Conservation (phyloP, 2,888 invertebrate genomes). For the Hedya salicella region DNA sequence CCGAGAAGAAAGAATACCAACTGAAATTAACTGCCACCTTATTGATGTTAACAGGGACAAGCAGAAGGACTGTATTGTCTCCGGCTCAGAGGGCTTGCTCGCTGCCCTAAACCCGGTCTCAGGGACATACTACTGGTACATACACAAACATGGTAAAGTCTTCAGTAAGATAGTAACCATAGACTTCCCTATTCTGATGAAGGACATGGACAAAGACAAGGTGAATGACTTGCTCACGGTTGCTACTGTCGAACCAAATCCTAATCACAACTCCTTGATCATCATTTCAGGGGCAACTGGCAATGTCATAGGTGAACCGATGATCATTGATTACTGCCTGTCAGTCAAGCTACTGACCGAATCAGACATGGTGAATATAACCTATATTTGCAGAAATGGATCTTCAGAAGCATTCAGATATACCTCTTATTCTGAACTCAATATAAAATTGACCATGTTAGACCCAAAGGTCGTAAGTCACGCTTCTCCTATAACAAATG, state of each 20-base stretch:
- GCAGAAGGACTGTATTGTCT: conserved; percentile 89
- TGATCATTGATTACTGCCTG: conserved; percentile 85
- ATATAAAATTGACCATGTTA: conserved; percentile 67
- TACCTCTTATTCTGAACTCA: conserved; percentile 66
- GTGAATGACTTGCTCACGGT: conserved; percentile 88
- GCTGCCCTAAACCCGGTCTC: conserved; percentile 82
- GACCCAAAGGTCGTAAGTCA: conserved; percentile 60
- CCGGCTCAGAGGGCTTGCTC: conserved; percentile 87
- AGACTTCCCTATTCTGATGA: conserved; percentile 89
- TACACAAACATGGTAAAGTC: conserved; percentile 82
- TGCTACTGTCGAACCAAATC: conserved; percentile 79
- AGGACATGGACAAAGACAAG: conserved; percentile 89
- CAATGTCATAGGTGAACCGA: conserved; percentile 86
- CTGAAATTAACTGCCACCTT: conserved; percentile 89
- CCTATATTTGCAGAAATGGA: conserved; percentile 86
- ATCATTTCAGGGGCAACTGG: conserved; percentile 90
- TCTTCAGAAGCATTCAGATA: conserved; percentile 82
- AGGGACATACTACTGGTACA: conserved; percentile 85
- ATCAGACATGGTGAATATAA: conserved; percentile 76
- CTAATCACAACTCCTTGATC: conserved; percentile 86
- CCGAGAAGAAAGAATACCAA: conserved; percentile 87
- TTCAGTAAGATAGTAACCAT: conserved; percentile 84
- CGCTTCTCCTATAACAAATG: conserved; percentile 63
- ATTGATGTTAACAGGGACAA: conserved; percentile 90
- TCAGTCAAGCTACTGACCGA: conserved; percentile 84